Evolutionary conservation across 64 coral and sea anemone genomes (phyloP), one percentile per base, ranked within the genome.

Genomic region (Dendrophyllia cribrosa): DNA sequence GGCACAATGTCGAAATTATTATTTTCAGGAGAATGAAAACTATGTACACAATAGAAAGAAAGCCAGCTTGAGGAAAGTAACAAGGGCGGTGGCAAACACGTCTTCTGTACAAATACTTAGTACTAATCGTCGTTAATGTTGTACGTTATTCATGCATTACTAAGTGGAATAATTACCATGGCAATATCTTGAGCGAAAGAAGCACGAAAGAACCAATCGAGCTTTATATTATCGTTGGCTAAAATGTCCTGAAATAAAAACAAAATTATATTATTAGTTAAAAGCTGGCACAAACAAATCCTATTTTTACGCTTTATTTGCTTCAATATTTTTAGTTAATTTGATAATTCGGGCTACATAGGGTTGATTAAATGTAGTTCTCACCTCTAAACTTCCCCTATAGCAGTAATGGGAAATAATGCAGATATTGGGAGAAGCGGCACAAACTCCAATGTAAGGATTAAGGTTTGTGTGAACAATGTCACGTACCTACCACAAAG

Each of bases 131-230:
- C 34, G 34, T 34, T 1, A 34, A 56, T 56, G 53, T 56, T 56
- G 53, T 7, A 12, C 12, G 7, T 56, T 3, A 56, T 56, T 34
- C 2, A 34, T 34, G 34, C 2, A 56, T 1, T 12, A 48, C 82
- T 70, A 23, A 19, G 47, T 44, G 20, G 5, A 10, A 34, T 82
- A 77, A 73, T 96, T 88, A 96, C 94, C 85, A 87, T 79, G 14
- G 89, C 89, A 76, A 96, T 96, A 51, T 96, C 94, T 11, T 86
- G 91, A 47, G 89, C 89, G 71, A 96, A 96, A 1, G 94, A 92
- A 1, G 86, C 83, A 16, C 83, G 78, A 51, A 96, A 96, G 76
- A 96, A 92, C 94, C 94, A 96, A 43, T 92, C 94, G 20, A 96
- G 89, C 51, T 92, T 96, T 6, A 96, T 83, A 12, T 96, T 71